Percentiles rank a stretch among this genome's conserved stretches.
Evolutionary conservation across 2,888 invertebrate species (phyloP).

Genomic region (Lycocerus yunnanus): DNA sequence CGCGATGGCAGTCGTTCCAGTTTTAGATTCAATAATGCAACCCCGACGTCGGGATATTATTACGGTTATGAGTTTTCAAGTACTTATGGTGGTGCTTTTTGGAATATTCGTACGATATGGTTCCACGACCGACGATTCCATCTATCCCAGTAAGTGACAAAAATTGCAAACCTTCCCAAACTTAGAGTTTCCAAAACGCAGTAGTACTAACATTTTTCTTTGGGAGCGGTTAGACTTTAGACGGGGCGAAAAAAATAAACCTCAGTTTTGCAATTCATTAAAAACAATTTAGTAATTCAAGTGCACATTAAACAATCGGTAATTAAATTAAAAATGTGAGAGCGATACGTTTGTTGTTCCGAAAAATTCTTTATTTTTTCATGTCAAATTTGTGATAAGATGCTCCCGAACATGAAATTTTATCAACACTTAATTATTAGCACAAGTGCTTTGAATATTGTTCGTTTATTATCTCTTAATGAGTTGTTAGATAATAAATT

Average conservation of each 20-base stretch:
- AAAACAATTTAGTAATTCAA: neutral
- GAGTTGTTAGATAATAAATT: neutral
- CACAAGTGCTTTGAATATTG: neutral
- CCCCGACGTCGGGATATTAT: conserved; percentile 36
- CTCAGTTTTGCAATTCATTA: neutral
- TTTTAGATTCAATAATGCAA: conserved; percentile 27
- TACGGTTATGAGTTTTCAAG: conserved; percentile 37
- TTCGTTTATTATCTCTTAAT: neutral
- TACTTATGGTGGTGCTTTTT: conserved; percentile 41
- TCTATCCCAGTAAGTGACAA: conserved; percentile 45
- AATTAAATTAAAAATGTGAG: neutral
- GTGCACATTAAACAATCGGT: neutral
- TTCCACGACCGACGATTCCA: conserved; percentile 18
- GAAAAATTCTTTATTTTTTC: neutral
- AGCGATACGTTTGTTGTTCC: neutral
- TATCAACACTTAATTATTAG: neutral
- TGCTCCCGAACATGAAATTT: neutral
- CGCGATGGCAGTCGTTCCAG: conserved; percentile 28
- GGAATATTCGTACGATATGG: conserved; percentile 42
- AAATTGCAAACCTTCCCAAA: neutral
- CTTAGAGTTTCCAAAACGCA: neutral
- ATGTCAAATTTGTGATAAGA: neutral
- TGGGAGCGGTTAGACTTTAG: too few relatives aligned
- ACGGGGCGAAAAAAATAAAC: neutral
- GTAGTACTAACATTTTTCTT: too few relatives aligned